Evolutionary conservation across 2,113 vertebrate genomes (phyloP), one percentile per base, ranked within the genome.

Genomic region (Thinocorus orbignyianus): DNA sequence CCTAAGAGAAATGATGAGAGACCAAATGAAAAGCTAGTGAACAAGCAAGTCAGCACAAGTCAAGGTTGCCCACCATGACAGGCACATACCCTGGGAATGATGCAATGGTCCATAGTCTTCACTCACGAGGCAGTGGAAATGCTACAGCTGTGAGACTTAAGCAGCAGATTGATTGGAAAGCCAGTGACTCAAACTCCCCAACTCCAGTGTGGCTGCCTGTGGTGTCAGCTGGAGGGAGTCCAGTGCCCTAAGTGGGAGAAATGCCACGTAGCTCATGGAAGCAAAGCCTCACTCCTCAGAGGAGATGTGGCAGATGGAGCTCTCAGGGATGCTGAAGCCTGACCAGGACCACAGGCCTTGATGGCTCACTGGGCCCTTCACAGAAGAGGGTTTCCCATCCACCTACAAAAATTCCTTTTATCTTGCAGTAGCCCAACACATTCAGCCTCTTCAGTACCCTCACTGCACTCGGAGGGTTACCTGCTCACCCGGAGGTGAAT

Each of bases 231-330:
- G 1, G 15, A 57, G 24, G 54, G 22, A 85, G 13, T 17, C 13
- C 57, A 44, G 19, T 46, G 44, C 5, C 15, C 11, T 17, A 64
- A 54, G 23, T 44, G 30, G 12, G 26, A 66, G 46, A 74, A 81
- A 31, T n/a, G 42, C 39, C 80, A 17, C 0, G 0, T 8, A 88
- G 42, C 31, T 24, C 39, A 33, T 31, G 25, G 39, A 77, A 72
- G 33, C 23, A 72, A 71, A 80, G 54, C 28, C 33, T 42, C 0
- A 1, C 4, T 51, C 15, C 64, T 82, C 42, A 39, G 44, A 69
- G 28, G 23, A 73, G 14, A 28, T 3, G 2, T 46, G 0, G 0
- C 6, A 72, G 68, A 30, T 16, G 24, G 25, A 80, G 35, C 4
- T 69, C 20, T 30, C 0, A 0, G 6, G 22, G 17, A 76, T 10